Evolutionary conservation across 2,888 invertebrate species (phyloP), one percentile per base, ranked within the genome.

Genomic region (Corbicula japonica): DNA sequence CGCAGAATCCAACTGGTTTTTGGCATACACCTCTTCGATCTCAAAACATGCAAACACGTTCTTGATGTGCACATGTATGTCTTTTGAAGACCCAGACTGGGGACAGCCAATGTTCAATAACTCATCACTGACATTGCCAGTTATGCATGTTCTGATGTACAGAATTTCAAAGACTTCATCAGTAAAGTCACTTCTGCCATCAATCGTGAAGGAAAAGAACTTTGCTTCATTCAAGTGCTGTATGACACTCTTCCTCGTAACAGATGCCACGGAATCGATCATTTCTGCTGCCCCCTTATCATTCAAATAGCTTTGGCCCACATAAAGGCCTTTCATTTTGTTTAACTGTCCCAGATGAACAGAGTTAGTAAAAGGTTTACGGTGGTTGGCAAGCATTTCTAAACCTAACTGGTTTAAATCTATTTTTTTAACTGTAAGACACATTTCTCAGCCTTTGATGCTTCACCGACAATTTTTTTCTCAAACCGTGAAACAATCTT

Each of bases 161-260:
- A 69, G 8, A 44, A 44, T 18, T 44, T 69, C 69, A 28, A 44
- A 69, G 41, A 58, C 69, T 30, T 69, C 58, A 28, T 23, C 69
- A 6, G 58, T 56, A 46, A 58, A 69, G 46, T 69, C 69, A n/a
- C 44, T 8, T 18, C 69, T 69, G 26, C 69, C 69, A 54, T 69
- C 56, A 38, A 44, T 26, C 21, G 69, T 69, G 21, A 69, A 58
- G 18, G 56, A 44, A 30, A 69, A 69, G 26, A 56, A 69, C 56
- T 69, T 58, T 26, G 69, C 44, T 5, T 41, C 3, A 26, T 41
- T 1, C 46, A 69, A 44, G 21, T 69, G 28, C 21, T 69, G 23
- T n/a, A 56, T 28, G 30, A 69, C 69, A 38, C 10, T 58, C 35
- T 66, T 69, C 32, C 58, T 41, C 4, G 56, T 32, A 12, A 69